A percentile compares a stretch with the other conserved stretches of the same genome.
Conservation (phyloP, 2,888 invertebrate genomes). For the Heterodera filipjevi region DNA sequence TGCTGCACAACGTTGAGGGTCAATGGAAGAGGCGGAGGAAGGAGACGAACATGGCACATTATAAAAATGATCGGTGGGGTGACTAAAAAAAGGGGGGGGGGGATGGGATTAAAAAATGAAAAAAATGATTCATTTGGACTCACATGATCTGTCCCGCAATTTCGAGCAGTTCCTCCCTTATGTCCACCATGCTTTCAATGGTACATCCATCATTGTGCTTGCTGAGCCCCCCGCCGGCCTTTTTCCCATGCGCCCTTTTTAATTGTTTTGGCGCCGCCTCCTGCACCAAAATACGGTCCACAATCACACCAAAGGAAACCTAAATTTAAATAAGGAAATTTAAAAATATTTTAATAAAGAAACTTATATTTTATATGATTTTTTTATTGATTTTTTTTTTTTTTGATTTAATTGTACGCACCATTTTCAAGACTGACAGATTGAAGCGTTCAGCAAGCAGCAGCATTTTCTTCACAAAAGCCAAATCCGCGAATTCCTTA, state of each 20-base stretch:
- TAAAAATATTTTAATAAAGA: background rate
- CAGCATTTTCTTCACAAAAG: constrained; percentile 58
- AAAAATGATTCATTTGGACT: background rate
- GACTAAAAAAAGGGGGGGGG: background rate
- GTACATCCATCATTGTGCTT: background rate
- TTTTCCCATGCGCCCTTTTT: background rate
- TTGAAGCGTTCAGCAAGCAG: constrained; percentile 58
- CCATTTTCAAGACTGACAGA: constrained; percentile 58
- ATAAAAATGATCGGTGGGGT: background rate
- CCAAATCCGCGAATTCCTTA: constrained; percentile 53
- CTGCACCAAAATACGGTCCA: constrained; percentile 43
- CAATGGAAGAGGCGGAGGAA: background rate
- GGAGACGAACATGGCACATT: background rate
- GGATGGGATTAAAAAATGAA: background rate
- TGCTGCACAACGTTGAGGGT: constrained; percentile 21
- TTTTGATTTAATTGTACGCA: too few relatives aligned
- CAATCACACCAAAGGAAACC: constrained; percentile 50
- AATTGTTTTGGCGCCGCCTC: constrained; percentile 3
- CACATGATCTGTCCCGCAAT: constrained; percentile 50
- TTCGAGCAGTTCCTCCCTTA: constrained; percentile 48
- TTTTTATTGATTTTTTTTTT: too few relatives aligned
- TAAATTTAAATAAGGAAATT: background rate
- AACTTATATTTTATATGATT: too few relatives aligned
- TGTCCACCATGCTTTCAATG: constrained; percentile 40
- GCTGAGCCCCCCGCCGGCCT: constrained; percentile 14